Percentiles rank a stretch among this genome's conserved stretches.
Conservation (phyloP, 2,888 invertebrate genomes). For the Neria commutata region DNA sequence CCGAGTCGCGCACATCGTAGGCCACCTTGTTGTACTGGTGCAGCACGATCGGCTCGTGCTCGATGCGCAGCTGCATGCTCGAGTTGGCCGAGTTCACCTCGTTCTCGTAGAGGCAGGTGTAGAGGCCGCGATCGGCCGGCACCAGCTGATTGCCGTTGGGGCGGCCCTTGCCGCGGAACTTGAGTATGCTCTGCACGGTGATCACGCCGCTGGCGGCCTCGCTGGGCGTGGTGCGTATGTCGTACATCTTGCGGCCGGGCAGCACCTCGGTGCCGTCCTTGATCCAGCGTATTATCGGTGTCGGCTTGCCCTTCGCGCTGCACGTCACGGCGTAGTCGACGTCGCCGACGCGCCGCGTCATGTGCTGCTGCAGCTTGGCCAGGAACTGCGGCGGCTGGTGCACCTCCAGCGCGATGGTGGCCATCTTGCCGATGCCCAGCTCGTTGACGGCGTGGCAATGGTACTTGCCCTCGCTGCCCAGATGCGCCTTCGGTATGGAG, state of each 20-base stretch:
- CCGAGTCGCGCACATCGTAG: constrained; percentile 81
- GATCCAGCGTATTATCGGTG: constrained; percentile 82
- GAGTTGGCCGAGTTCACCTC: constrained; percentile 88
- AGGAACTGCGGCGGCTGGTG: constrained; percentile 87
- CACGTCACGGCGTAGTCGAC: constrained; percentile 80
- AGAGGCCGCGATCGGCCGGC: constrained; percentile 84
- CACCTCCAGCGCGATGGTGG: constrained; percentile 82
- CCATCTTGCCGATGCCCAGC: constrained; percentile 83
- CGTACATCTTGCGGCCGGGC: constrained; percentile 77
- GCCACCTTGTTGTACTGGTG: constrained; percentile 88
- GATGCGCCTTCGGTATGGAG: constrained; percentile 82
- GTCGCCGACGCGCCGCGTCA: constrained; percentile 80
- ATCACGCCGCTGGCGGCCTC: constrained; percentile 75
- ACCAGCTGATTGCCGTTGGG: constrained; percentile 78
- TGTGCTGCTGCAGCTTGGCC: constrained; percentile 80
- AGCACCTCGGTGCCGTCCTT: constrained; percentile 84
- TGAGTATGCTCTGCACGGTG: constrained; percentile 80
- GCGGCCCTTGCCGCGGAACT: constrained; percentile 79
- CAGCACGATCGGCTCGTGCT: constrained; percentile 87
- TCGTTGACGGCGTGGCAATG: constrained; percentile 91
- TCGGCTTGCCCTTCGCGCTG: constrained; percentile 86
- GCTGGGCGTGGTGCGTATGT: constrained; percentile 77
- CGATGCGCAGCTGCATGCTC: constrained; percentile 87
- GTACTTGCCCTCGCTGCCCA: constrained; percentile 86
- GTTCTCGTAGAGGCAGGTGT: constrained; percentile 86